Evolutionary conservation across 2,888 invertebrate genomes (phyloP), one percentile per base, ranked within the genome.

Genomic region (Tholera decimalis): DNA sequence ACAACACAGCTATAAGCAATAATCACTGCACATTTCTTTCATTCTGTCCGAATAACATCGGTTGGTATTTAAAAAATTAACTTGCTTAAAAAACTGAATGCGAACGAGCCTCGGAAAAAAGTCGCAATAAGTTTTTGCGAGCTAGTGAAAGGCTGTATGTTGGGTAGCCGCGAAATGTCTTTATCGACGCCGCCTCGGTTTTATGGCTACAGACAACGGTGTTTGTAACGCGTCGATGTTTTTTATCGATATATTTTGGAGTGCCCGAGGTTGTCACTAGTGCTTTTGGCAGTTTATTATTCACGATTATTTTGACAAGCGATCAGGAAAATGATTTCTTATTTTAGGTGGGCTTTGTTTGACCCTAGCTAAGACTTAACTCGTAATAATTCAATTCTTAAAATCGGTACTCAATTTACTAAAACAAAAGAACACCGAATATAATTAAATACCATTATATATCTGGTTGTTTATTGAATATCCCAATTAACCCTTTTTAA

Each of bases 121-220:
- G 50, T 66, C 51, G 43, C 60, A 56, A 60, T 68, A 59, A 49
- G 63, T 85, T 87, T 87, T 87, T 83, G 73, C 63, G 65, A 66
- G 67, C 79, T 83, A 86, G 90, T 88, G 91, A 90, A 91, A 90
- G 89, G 85, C 73, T 82, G 86, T 79, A 73, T 75, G 84, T 79
- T 80, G 71, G 67, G 78, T 65, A 83, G 83, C 81, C 81, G 84
- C 82, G 79, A 91, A 90, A 92, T 91, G 91, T 91, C 92, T 91
- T 91, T 92, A 91, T 89, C 75, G 67, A 78, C 70, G 89, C 92
- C 91, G 91, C 88, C 90, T 85, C 79, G 77, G 78, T 79, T 85
- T 85, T 88, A 83, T 80, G 79, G 78, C 66, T 68, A 78, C 70
- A 22, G 37, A 55, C 37, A 69, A 51, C 69, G 37, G 62, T 24